Evolutionary conservation across 2,113 vertebrate species (phyloP).

Genomic region (Echinops telfairi): DNA sequence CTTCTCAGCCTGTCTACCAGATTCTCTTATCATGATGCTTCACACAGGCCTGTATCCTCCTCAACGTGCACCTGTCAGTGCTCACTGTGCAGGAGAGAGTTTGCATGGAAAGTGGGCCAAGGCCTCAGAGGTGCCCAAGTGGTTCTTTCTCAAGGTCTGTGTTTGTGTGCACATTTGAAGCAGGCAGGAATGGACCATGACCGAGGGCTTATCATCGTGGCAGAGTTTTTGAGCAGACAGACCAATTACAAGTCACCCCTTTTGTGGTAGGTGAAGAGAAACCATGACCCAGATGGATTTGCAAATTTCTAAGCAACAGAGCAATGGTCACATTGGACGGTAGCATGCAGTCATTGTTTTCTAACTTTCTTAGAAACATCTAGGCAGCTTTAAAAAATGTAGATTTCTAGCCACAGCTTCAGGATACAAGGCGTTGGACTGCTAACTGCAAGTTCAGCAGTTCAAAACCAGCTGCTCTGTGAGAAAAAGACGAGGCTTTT

Average conservation of each 20-base stretch:
- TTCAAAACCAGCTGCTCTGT: neutral
- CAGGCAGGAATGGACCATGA: neutral
- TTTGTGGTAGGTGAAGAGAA: neutral
- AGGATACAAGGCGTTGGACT: too few species aligned
- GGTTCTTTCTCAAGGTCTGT: neutral
- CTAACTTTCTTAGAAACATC: neutral
- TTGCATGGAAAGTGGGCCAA: constrained; percentile 27
- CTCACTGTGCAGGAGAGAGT: neutral
- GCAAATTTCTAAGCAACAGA: neutral
- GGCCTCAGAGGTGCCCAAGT: neutral
- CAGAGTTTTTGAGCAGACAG: neutral
- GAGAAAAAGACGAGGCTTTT: too few species aligned
- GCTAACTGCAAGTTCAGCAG: neutral
- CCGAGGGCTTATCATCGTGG: neutral
- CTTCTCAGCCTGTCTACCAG: constrained; percentile 67
- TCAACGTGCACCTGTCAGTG: constrained; percentile 63
- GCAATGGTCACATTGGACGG: neutral
- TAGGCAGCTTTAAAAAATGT: neutral
- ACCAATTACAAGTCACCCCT: neutral
- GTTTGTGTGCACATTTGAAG: neutral
- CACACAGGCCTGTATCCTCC: constrained; percentile 57
- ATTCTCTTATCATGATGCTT: constrained; percentile 75
- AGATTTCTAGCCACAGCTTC: neutral
- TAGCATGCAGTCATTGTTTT: neutral
- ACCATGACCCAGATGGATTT: neutral